Evolutionary conservation across 2,113 vertebrate genomes (phyloP).

Genomic region (Picathartes gymnocephalus): DNA sequence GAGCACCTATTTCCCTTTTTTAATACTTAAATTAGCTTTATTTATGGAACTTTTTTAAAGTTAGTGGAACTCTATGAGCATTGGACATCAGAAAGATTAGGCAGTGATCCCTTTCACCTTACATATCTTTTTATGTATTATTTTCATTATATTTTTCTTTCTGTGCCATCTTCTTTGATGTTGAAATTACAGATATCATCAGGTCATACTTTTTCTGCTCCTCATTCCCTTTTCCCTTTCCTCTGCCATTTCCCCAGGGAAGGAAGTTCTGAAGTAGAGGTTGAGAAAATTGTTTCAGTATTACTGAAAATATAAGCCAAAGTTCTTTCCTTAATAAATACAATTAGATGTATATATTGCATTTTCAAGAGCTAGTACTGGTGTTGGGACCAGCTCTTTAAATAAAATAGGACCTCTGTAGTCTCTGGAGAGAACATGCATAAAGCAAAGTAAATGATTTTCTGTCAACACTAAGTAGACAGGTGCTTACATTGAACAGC

Average conservation of each 20-base stretch:
- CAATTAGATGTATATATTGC: conserved; percentile 73
- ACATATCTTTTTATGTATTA: not conserved
- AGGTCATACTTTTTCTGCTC: not conserved
- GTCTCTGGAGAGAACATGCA: conserved; percentile 81
- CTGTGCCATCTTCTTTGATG: not conserved
- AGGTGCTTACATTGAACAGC: conserved; percentile 96
- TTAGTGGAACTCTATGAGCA: not conserved
- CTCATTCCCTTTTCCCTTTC: not conserved
- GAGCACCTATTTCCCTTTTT: not conserved
- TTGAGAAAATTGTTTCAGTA: conserved; percentile 65
- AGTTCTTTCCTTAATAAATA: conserved; percentile 77
- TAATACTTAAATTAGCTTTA: not conserved
- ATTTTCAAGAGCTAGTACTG: conserved; percentile 68
- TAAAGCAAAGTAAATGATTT: conserved; percentile 94
- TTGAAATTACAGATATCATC: not conserved
- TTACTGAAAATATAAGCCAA: conserved; percentile 72
- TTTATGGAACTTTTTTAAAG: not conserved
- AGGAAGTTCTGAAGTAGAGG: conserved; percentile 53
- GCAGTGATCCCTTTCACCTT: not conserved
- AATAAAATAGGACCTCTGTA: conserved; percentile 91
- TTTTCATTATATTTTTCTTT: not conserved
- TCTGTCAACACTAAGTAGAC: conserved; percentile 96
- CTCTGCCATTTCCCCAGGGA: not conserved
- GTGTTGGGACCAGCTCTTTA: conserved; percentile 78
- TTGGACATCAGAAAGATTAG: not conserved